Evolutionary conservation across 2,888 invertebrate species (phyloP).

Genomic region (Caenorhabditis macrosperma): DNA sequence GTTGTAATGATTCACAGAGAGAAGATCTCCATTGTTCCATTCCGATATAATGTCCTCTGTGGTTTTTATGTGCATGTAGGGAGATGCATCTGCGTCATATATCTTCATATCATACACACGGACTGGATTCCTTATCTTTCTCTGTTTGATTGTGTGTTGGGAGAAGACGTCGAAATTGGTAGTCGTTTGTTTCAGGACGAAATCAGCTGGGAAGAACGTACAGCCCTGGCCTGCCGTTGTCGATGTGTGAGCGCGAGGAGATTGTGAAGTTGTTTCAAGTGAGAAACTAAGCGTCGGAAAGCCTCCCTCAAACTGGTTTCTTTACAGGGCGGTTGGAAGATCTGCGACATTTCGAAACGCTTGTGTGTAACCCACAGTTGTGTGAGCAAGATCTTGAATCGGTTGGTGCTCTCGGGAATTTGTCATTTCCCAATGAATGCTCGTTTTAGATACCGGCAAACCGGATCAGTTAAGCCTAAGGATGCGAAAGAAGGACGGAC

Average conservation of each 20-base stretch:
- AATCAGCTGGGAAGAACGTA: conserved; percentile 79
- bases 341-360: conserved; percentile 79
- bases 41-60: conserved; percentile 24
- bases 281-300: background rate
- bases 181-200: conserved; percentile 65
- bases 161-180: conserved; percentile 6
- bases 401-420: conserved; percentile 54
- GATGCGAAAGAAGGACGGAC: conserved; percentile 79
- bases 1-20: background rate
- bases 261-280: conserved; percentile 77
- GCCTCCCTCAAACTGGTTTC: conserved; percentile 11
- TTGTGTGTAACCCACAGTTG: conserved; percentile 79
- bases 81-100: conserved; percentile 23
- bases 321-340: conserved; percentile 77
- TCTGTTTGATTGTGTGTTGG: conserved; percentile 13
- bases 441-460: conserved; percentile 74
- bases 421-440: background rate
- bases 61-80: conserved; percentile 42
- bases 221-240: conserved; percentile 78
- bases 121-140: conserved; percentile 37
- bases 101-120: conserved; percentile 18
- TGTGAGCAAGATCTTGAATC: conserved; percentile 78
- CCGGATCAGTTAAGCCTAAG: conserved; percentile 79
- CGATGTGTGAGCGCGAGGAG: conserved; percentile 77
- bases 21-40: conserved; percentile 44